Evolutionary conservation across 2,797 vertebrate genomes (phyloP).

Genomic region (Sebastes nivosus): DNA sequence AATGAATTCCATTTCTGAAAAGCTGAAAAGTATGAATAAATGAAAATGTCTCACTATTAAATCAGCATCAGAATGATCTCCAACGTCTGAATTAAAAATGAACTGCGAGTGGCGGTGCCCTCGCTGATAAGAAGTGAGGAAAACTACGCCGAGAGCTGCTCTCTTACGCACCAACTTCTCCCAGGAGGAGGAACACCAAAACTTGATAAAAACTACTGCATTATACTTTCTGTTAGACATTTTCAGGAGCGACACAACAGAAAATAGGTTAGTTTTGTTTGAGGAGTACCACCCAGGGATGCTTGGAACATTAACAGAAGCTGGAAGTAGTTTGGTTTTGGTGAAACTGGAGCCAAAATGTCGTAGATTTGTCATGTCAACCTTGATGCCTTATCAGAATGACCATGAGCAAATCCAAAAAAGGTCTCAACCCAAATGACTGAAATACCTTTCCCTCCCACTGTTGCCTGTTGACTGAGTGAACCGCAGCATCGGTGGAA

Average conservation of each 20-base stretch:
- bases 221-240: background rate
- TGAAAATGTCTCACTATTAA: slow-evolving; percentile 38
- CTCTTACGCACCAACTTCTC: background rate
- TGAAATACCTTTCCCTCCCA: background rate
- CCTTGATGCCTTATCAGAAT: slow-evolving; percentile 26
- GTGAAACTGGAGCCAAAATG: slow-evolving; percentile 32
- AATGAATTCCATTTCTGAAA: slow-evolving; percentile 51
- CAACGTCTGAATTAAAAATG: slow-evolving; percentile 24
- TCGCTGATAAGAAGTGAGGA: background rate
- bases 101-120: slow-evolving; percentile 6
- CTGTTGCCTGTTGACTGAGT: slow-evolving; percentile 6
- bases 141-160: slow-evolving; percentile 5
- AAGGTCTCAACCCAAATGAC: slow-evolving; percentile 16
- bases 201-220: background rate
- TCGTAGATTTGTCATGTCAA: slow-evolving; percentile 12
- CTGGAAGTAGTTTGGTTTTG: background rate
- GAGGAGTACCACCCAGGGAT: background rate
- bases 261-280: slow-evolving; percentile 7
- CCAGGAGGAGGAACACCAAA: background rate
- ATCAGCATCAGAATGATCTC: slow-evolving; percentile 22
- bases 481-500: background rate
- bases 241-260: background rate
- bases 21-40: slow-evolving; percentile 47
- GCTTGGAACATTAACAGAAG: background rate
- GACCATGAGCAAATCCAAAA: background rate